phyloP scores from a whole-genome alignment of 2,888 invertebrate species.

The Choreutis nemorana region DNA sequence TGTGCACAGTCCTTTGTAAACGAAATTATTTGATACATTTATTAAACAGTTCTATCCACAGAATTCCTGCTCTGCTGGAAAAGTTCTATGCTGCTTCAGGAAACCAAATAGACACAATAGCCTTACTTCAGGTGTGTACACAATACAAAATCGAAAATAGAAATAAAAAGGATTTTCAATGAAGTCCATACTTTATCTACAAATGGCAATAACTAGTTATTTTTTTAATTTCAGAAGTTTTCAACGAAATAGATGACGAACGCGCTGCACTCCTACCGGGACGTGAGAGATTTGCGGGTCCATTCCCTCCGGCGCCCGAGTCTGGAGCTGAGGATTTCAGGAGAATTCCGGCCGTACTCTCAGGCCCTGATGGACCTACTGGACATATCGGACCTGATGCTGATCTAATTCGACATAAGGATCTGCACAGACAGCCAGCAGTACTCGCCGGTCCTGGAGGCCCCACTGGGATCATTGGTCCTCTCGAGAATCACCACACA shows the following conservation, averaged over 20 bases:
- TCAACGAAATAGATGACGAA: slow-evolving; percentile 44
- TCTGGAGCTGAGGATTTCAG: slow-evolving; percentile 7
- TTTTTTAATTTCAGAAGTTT: slow-evolving; percentile 29
- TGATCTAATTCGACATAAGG: slow-evolving; percentile 14
- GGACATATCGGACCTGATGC: slow-evolving; percentile 17
- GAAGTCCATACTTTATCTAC: neutral
- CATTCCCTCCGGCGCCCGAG: slow-evolving; percentile 7
- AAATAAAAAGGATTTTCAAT: too few relatives aligned
- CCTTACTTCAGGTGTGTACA: too few relatives aligned
- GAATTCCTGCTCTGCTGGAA: slow-evolving; percentile 70
- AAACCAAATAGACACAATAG: too few relatives aligned
- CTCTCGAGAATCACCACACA: slow-evolving; percentile 34
- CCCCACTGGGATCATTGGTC: slow-evolving; percentile 29
- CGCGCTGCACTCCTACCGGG: slow-evolving; percentile 29
- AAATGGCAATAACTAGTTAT: too few relatives aligned
- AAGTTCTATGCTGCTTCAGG: slow-evolving; percentile 73
- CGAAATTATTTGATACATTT: neutral
- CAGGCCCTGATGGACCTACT: slow-evolving; percentile 43
- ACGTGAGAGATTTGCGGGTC: slow-evolving; percentile 3
- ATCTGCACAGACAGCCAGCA: slow-evolving; percentile 25
- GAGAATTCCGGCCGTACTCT: slow-evolving; percentile 25
- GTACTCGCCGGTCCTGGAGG: slow-evolving; percentile 55
- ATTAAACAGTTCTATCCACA: slow-evolving; percentile 25
- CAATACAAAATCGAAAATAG: too few relatives aligned
- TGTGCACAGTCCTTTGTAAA: too few relatives aligned